A percentile compares a stretch with the other conserved stretches of the same genome.
phyloP scores from a whole-genome alignment of 2,113 vertebrate species.

The Coptodon rendalli region DNA sequence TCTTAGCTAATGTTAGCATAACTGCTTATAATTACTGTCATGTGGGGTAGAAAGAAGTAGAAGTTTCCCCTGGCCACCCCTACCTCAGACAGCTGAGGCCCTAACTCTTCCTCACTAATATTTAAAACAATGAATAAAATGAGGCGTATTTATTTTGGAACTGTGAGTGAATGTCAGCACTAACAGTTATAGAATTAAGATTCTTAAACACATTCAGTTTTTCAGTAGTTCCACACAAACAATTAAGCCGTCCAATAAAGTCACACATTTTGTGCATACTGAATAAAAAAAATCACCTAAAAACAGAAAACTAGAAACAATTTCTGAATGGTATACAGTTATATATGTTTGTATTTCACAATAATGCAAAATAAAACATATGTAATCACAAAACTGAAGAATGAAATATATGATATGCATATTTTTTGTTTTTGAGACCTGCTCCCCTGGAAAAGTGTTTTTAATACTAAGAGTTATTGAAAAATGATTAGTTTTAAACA shows the following conservation, averaged over 20 bases:
- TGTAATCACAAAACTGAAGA: not conserved
- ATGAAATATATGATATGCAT: not conserved
- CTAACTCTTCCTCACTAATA: not conserved
- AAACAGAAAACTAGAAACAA: not conserved
- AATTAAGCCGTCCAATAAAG: not conserved
- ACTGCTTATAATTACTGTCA: not conserved
- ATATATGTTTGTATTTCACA: not conserved
- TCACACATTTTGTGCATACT: not conserved
- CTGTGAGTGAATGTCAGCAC: too few species aligned
- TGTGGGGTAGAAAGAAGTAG: not conserved
- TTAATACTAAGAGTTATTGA: not conserved
- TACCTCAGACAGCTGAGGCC: not conserved
- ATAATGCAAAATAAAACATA: not conserved
- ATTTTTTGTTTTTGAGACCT: not conserved
- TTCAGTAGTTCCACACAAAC: not conserved
- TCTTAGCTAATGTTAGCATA: not conserved
- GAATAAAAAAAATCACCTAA: not conserved
- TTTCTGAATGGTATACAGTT: not conserved
- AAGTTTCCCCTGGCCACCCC: accelerated
- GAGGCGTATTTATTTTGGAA: accelerated
- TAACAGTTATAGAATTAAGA: not conserved
- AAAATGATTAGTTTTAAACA: not conserved
- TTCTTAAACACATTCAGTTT: not conserved
- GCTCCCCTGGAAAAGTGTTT: not conserved
- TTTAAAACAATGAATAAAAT: not conserved